phyloP scores from a whole-genome alignment of 2,113 vertebrate genomes.

The Scortum barcoo region DNA sequence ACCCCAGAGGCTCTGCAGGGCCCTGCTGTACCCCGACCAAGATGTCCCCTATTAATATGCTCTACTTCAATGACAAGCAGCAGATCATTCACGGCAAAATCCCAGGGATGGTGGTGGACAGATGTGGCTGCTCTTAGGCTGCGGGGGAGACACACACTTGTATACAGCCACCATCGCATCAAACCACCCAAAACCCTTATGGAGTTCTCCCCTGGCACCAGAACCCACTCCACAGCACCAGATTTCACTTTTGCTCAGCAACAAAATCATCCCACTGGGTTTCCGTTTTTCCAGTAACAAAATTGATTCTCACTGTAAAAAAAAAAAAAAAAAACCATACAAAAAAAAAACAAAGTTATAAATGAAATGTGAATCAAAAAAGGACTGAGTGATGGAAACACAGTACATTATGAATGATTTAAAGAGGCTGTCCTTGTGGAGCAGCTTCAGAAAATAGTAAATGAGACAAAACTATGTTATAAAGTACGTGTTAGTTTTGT shows the following conservation, averaged over 20 bases:
- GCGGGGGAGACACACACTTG: constrained; percentile 58
- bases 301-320: constrained; percentile 79
- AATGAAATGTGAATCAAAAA: constrained; percentile 77
- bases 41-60: constrained; percentile 99
- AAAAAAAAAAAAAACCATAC: constrained; percentile 67
- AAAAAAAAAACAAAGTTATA: constrained; percentile 70
- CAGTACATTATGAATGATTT: constrained; percentile 75
- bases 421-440: constrained; percentile 72
- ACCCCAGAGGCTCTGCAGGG: constrained; percentile 94
- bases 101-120: constrained; percentile 98
- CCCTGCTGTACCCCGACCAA: constrained; percentile 99
- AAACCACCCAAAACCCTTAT: constrained; percentile 71
- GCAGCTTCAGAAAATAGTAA: constrained; percentile 75
- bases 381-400: constrained; percentile 74
- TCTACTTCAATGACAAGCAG: constrained; percentile 99
- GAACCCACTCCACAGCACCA: constrained; percentile 73
- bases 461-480: constrained; percentile 76
- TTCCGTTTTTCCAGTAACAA: constrained; percentile 75
- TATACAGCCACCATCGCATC: constrained; percentile 66
- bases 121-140: constrained; percentile 96
- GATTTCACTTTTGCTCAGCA: constrained; percentile 71
- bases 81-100: constrained; percentile 99
- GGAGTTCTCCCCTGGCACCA: constrained; percentile 74
- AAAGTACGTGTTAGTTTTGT: constrained; percentile 77
- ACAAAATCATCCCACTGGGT: constrained; percentile 73